These are phyloP conservation scores for Trachelus tabidus DNA, from an alignment of 2,888 invertebrate species.

Conservation along the genomic window DNA sequence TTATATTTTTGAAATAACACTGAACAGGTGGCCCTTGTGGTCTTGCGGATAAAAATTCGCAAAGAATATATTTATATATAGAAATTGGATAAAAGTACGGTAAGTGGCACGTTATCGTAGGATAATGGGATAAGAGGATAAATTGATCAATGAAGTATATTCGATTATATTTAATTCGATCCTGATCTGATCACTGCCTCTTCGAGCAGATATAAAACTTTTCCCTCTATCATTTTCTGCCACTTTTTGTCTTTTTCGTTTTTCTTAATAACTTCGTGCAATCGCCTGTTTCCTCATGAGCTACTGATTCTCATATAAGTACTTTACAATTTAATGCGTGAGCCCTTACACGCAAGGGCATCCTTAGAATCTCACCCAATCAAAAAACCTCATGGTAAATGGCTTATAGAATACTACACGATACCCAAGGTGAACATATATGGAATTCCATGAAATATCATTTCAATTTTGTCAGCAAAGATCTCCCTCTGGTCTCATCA, in stretches of 20 bases:
- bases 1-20: background rate
- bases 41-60: too few species aligned
- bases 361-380: background rate
- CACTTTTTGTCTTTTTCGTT: constrained; percentile 14
- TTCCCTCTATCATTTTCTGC: constrained; percentile 6
- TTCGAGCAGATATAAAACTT: constrained; percentile 31
- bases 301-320: background rate
- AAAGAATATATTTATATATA: too few species aligned
- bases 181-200: constrained; percentile 1
- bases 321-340: background rate
- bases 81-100: background rate
- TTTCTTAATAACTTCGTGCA: constrained; percentile 2
- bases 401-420: background rate
- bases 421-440: background rate
- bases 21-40: background rate
- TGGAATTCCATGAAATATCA: background rate
- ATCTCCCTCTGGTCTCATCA: background rate
- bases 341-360: too few species aligned
- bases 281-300: background rate
- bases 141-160: background rate
- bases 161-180: background rate
- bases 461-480: background rate
- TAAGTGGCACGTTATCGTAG: background rate
- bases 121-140: background rate
- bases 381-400: background rate